These are phyloP conservation scores for Rhodeus uyekii DNA, from an alignment of 2,797 vertebrate species.

Conservation along the genomic window DNA sequence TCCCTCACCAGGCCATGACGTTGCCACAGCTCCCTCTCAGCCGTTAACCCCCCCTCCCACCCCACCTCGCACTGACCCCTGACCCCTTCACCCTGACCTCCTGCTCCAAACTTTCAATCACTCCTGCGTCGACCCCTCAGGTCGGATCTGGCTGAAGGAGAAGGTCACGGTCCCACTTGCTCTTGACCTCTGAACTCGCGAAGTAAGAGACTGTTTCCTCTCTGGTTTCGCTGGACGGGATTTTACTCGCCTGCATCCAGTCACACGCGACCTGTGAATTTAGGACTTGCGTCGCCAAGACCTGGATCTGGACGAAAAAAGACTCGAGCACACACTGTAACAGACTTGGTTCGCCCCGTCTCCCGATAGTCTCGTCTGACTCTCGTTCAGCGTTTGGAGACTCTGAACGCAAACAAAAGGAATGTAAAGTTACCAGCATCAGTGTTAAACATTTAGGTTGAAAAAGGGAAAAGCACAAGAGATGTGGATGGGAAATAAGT, in stretches of 20 bases:
- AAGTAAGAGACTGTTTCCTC: conserved; percentile 55
- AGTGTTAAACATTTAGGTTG: conserved; percentile 30
- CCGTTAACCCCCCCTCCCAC: conserved; percentile 74
- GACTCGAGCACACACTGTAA: conserved; percentile 45
- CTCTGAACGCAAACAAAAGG: conserved; percentile 42
- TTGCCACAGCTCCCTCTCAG: conserved; percentile 86
- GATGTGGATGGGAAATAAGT: conserved; percentile 24
- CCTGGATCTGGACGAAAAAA: conserved; percentile 38
- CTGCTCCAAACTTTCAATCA: conserved; percentile 52
- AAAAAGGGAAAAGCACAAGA: conserved; percentile 26
- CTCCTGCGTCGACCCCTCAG: conserved; percentile 51
- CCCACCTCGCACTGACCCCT: conserved; percentile 54
- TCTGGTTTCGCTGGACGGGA: conserved; percentile 49
- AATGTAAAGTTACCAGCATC: conserved; percentile 43
- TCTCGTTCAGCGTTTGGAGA: conserved; percentile 17
- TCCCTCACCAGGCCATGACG: conserved; percentile 84
- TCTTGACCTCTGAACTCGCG: conserved; percentile 56
- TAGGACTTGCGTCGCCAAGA: conserved; percentile 35
- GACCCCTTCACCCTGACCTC: conserved; percentile 61
- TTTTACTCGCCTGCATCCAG: conserved; percentile 55
- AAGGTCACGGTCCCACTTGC: conserved; percentile 60
- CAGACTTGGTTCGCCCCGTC: conserved; percentile 28
- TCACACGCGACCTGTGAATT: conserved; percentile 49
- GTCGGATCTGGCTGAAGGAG: conserved; percentile 59
- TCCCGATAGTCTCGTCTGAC: conserved; percentile 19